Conservation (phyloP, 2,888 invertebrate genomes). For the Agrochola macilenta region DNA sequence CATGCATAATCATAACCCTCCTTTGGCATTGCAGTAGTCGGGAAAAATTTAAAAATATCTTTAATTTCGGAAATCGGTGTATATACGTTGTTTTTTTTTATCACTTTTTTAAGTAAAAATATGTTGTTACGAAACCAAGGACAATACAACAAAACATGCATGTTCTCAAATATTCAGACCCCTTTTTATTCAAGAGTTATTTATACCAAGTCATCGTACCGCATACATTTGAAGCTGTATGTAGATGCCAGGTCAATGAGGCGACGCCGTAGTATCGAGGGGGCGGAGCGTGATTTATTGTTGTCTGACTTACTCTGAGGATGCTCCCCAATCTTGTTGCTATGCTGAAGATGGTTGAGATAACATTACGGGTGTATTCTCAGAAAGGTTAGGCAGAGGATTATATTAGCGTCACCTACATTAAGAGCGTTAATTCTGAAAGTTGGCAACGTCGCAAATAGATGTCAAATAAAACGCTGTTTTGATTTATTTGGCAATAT, state of each 20-base stretch:
- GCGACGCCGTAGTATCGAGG: constrained; percentile 42
- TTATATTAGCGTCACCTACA: too few relatives aligned
- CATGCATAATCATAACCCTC: too few relatives aligned
- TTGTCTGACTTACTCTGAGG: background rate
- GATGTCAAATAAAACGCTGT: too few relatives aligned
- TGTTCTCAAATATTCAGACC: background rate
- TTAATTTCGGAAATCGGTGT: too few relatives aligned
- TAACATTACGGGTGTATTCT: background rate
- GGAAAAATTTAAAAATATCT: too few relatives aligned
- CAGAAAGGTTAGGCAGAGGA: background rate
- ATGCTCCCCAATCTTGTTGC: background rate
- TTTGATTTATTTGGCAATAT: too few relatives aligned
- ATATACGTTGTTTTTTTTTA: too few relatives aligned
- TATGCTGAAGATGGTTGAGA: constrained; percentile 10
- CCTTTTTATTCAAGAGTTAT: constrained; percentile 7
- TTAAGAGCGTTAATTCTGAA: too few relatives aligned
- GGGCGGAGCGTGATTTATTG: constrained; percentile 57
- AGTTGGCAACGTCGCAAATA: too few relatives aligned
- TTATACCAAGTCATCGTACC: constrained; percentile 9
- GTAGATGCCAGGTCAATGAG: constrained; percentile 61
- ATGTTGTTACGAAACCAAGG: too few relatives aligned
- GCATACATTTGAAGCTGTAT: constrained; percentile 30
- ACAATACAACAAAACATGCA: background rate
- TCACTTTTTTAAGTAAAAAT: too few relatives aligned
- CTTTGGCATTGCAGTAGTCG: too few relatives aligned